phyloP scores from a whole-genome alignment of 2,888 invertebrate species.

The Bimastos eiseni region DNA sequence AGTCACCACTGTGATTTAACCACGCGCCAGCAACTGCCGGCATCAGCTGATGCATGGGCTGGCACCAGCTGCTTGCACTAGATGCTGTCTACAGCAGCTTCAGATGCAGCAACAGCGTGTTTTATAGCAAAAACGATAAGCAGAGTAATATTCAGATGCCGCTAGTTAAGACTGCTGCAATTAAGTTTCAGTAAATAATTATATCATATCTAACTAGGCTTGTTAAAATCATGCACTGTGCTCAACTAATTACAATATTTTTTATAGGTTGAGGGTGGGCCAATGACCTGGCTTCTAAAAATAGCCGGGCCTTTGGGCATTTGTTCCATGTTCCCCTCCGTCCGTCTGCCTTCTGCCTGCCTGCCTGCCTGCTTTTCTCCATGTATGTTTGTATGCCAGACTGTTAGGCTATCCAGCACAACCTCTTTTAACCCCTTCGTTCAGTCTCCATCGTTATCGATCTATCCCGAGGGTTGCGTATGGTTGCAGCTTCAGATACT shows the following conservation, averaged over 20 bases:
- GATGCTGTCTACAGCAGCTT: not conserved
- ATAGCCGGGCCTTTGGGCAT: too few relatives aligned
- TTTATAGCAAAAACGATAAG: too few relatives aligned
- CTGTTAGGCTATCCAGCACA: not conserved
- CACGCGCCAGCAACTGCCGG: not conserved
- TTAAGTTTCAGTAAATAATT: too few relatives aligned
- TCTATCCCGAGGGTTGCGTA: not conserved
- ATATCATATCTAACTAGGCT: too few relatives aligned
- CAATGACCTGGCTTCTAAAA: too few relatives aligned
- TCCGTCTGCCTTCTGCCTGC: not conserved
- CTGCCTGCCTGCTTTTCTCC: not conserved
- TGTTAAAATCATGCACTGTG: too few relatives aligned
- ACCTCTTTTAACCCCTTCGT: not conserved
- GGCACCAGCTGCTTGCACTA: too few relatives aligned
- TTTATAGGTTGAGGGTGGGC: too few relatives aligned
- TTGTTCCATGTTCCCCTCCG: too few relatives aligned
- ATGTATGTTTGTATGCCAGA: not conserved
- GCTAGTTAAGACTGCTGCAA: too few relatives aligned
- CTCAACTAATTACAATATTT: too few relatives aligned
- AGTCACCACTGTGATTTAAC: not conserved
- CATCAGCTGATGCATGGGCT: not conserved
- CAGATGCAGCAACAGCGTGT: not conserved
- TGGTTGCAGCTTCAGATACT: not conserved
- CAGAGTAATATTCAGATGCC: too few relatives aligned
- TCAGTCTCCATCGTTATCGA: not conserved